Base-by-base conservation (phyloP, 2,797 vertebrate genomes). In the Neomorphus geoffroyi region DNA sequence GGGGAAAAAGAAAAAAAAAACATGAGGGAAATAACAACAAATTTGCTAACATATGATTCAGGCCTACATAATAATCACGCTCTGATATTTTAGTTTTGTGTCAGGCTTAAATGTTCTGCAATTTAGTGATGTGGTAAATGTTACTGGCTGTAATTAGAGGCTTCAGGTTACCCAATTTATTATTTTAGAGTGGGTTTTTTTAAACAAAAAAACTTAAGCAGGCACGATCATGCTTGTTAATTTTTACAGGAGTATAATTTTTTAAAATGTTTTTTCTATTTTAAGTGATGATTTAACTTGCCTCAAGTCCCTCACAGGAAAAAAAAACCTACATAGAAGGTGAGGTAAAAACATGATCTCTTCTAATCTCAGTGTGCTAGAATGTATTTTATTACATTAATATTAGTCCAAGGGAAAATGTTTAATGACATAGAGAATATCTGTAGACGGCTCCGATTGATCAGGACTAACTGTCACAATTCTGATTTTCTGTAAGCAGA, bases 1-100 rank as follows among this genome's bases (percentile, higher is more conserved):
- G 33, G 21, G 17, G 16, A 39, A 56, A 84, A 70, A 41, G n/a
- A n/a, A 41, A 41, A 14, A n/a, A 4, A 67, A 74, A 74, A 19
- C 37, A 13, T 7, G 37, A 86, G 58, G 54, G 65, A 78, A 92
- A 72, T 45, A 82, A 80, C 46, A 88, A 51, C 28, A 84, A 88
- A 89, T 95, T 82, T 74, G 73, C 78, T 74, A 91, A 83, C 88
- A 80, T 65, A 88, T 71, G 71, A 74, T 92, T 89, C 80, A 79
- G 60, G 75, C 58, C 61, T 71, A 53, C 58, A 46, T 72, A 73
- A 86, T 48, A 90, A 67, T 33, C 32, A 53, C 37, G 73, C 35
- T 32, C 53, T 54, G 80, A 11, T 91, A 77, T 82, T 91, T 84
- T 61, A 82, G 50, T 37, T 88, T 53, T 86, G n/a, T 58, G 32